Evolutionary conservation across 2,797 vertebrate species (phyloP).

Genomic region (Rhynchotus rufescens): DNA sequence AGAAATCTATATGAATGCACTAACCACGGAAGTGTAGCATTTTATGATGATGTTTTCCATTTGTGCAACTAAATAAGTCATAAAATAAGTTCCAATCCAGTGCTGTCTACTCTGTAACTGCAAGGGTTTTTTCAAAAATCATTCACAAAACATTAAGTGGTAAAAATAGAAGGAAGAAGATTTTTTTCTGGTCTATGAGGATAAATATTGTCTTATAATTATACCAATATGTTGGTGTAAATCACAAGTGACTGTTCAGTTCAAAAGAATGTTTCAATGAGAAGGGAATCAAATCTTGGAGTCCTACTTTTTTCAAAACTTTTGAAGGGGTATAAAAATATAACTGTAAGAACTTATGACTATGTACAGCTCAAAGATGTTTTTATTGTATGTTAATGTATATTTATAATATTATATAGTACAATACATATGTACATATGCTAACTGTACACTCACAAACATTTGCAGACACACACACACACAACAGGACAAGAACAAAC

Average conservation of each 20-base stretch:
- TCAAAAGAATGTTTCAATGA: not conserved
- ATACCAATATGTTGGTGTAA: not conserved
- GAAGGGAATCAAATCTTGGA: not conserved
- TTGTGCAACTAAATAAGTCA: slow-evolving; percentile 47
- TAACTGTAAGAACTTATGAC: not conserved
- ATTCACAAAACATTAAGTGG: slow-evolving; percentile 43
- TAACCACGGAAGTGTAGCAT: slow-evolving; percentile 45
- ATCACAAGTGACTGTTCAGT: not conserved
- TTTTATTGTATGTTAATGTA: not conserved
- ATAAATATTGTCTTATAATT: not conserved
- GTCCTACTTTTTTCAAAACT: not conserved
- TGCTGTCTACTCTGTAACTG: not conserved
- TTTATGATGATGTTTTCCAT: slow-evolving; percentile 64
- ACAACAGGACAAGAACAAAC: not conserved
- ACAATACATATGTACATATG: not conserved
- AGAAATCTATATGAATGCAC: slow-evolving; percentile 52
- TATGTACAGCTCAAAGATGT: not conserved
- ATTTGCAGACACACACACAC: not conserved
- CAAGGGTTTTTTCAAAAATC: slow-evolving; percentile 16
- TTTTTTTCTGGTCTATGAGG: not conserved
- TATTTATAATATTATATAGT: not conserved
- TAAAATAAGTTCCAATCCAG: slow-evolving; percentile 14
- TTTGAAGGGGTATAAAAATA: not conserved
- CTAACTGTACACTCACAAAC: not conserved
- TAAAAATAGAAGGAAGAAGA: not conserved